Percentiles rank a stretch among this genome's conserved stretches.
Evolutionary conservation across 92 coral and sea anemone species (phyloP).

Genomic region (Epizoanthus stellaris): DNA sequence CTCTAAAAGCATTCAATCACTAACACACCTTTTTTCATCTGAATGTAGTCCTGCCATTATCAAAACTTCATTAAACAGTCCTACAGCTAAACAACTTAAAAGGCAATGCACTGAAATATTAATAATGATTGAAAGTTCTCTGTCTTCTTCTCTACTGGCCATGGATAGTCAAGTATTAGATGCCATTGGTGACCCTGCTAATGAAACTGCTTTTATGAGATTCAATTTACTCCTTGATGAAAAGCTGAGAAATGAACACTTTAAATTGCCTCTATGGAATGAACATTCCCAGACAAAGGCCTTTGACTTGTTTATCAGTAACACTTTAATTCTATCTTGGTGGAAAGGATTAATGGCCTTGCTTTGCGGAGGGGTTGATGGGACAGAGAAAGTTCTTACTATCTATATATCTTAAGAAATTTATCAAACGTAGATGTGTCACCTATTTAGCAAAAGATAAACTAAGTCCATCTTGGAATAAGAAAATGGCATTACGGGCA

Average conservation of each 20-base stretch:
- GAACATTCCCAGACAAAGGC: conserved; percentile 24
- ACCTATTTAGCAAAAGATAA: neutral
- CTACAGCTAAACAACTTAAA: conserved; percentile 3
- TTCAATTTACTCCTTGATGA: conserved; percentile 37
- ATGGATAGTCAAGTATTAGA: neutral
- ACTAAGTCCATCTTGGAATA: conserved; percentile 28
- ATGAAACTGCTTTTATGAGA: conserved; percentile 6
- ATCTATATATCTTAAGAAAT: conserved; percentile 13
- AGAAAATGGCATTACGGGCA: conserved; percentile 25
- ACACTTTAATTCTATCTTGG: conserved; percentile 8
- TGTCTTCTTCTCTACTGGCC: conserved; percentile 3
- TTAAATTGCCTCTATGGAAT: neutral
- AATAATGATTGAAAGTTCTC: conserved; percentile 10
- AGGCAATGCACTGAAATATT: conserved; percentile 23
- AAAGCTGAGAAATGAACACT: conserved; percentile 31
- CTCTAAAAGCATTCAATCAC: neutral
- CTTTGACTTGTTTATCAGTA: neutral
- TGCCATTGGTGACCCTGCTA: conserved; percentile 15
- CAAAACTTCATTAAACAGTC: neutral
- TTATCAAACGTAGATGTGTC: conserved; percentile 26
- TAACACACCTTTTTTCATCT: neutral
- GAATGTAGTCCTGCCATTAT: neutral
- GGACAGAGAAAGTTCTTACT: conserved; percentile 22
- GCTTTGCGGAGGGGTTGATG: conserved; percentile 28
- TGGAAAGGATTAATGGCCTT: conserved; percentile 5